Evolutionary conservation across 2,797 vertebrate genomes (phyloP), one percentile per base, ranked within the genome.

Genomic region (Darevskia mixta): DNA sequence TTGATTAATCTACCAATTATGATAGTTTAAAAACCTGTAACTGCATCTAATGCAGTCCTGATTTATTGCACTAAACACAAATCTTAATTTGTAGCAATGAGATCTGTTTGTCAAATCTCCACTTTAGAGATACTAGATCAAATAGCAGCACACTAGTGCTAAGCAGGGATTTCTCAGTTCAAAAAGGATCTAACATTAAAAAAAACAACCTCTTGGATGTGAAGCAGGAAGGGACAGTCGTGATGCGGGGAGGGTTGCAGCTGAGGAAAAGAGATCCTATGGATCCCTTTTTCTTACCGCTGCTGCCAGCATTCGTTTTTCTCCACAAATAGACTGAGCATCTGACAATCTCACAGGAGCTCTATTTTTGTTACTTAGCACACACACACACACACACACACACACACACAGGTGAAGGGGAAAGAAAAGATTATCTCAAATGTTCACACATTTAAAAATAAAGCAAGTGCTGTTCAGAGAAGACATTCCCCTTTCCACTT

Each of bases 371-470:
- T 27, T 67, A 73, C 55, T 83, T 90, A 7, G 67, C 0, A 55
- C 49, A 15, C 3, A 3, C 49, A 55, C 49, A 55, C 49, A 55
- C 49, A 41, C 38, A 38, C 2, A 38, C 38, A 41, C 38, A 41
- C 38, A 43, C 3, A 35, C 35, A 35, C 35, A 55, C 15, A 55
- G 49, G 49, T 55, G 49, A 55, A 13, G 67, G 10, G 41, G 32
- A 35, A 18, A 13, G 23, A 66, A 75, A 66, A 38, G 32, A 87
- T 75, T 81, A 10, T 0, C 7, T 78, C 55, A 78, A 43, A 73
- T 55, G 25, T 88, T 90, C 41, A 88, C 82, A 92, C 78, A 58
- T 92, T 89, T 78, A 77, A 93, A 91, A 87, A 90, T 32, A 87
- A 91, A 89, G 38, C 13, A 90, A 64, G 32, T 0, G 32, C 85